Evolutionary conservation across 2,888 invertebrate species (phyloP).

Genomic region (Drosophila conformis): DNA sequence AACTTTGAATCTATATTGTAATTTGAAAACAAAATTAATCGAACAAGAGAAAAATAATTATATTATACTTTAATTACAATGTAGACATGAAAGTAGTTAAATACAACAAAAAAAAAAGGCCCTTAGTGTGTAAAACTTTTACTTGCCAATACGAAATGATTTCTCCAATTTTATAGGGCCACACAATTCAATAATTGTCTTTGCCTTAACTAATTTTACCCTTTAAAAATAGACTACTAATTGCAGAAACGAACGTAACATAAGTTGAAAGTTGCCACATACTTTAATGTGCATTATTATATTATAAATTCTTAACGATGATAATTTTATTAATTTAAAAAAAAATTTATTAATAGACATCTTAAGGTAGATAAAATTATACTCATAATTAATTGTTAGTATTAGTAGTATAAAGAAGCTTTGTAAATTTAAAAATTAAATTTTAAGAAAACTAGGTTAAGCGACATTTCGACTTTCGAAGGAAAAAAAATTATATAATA

Average conservation of each 20-base stretch:
- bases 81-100: too few relatives aligned
- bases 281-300: not conserved
- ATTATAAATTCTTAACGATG: not conserved
- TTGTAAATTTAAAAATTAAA: not conserved
- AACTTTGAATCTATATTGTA: too few relatives aligned
- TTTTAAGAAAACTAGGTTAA: not conserved
- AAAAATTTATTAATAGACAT: not conserved
- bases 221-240: not conserved
- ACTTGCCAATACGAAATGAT: not conserved
- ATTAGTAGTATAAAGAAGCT: not conserved
- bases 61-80: not conserved
- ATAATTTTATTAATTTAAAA: not conserved
- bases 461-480: not conserved
- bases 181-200: not conserved
- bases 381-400: not conserved
- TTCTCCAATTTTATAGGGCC: not conserved
- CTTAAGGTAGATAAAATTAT: not conserved
- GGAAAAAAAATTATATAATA: not conserved
- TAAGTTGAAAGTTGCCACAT: not conserved
- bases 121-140: too few relatives aligned
- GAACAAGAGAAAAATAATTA: not conserved
- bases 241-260: not conserved
- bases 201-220: too few relatives aligned
- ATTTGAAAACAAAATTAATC: too few relatives aligned
- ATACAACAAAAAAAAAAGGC: not conserved